Base-by-base conservation (phyloP, 1,140 invertebrate species). In the Ceratosolen solmsi region DNA sequence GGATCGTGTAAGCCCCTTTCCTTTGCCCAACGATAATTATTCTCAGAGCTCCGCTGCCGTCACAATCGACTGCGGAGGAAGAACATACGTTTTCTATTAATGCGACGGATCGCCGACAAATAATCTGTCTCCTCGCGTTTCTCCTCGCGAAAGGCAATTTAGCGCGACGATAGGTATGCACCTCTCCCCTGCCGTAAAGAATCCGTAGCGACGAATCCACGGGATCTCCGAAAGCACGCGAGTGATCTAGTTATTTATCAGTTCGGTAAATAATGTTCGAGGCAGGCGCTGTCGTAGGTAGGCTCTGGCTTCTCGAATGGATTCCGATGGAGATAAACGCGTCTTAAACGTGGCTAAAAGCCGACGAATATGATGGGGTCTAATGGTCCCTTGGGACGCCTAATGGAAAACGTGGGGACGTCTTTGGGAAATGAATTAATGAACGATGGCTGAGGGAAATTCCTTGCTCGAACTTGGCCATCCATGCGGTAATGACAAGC, bases 311-410 rank as follows among this genome's bases (percentile, higher is more conserved):
- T 5, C 7, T 86, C 84, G 84, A n/a, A n/a, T n/a, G n/a, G n/a
- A n/a, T n/a, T n/a, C n/a, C n/a, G n/a, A n/a, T n/a, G n/a, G n/a
- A n/a, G n/a, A n/a, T n/a, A n/a, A n/a, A n/a, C n/a, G n/a, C n/a
- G n/a, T n/a, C n/a, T n/a, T n/a, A n/a, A n/a, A n/a, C n/a, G n/a
- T 81, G 84, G 49, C 84, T 86, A 84, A 86, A 85, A 85, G 83
- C 85, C 82, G 84, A 86, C 84, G 84, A 86, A 85, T 86, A 84
- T 85, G 83, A 86, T 86, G 83, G 82, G 72, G 72, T 79, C 84
- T 86, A 85, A 86, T 86, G 84, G 82, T 5, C 65, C 79, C 78
- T 82, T 65, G 56, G 70, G 13, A 13, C 5, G 41, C 5, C 41
- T 46, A 46, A 46, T 46, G 41, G 41, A 46, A 8, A 46, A 46